These are phyloP conservation scores for Polyergus mexicanus DNA, from an alignment of 1,140 invertebrate species.

Conservation along the genomic window DNA sequence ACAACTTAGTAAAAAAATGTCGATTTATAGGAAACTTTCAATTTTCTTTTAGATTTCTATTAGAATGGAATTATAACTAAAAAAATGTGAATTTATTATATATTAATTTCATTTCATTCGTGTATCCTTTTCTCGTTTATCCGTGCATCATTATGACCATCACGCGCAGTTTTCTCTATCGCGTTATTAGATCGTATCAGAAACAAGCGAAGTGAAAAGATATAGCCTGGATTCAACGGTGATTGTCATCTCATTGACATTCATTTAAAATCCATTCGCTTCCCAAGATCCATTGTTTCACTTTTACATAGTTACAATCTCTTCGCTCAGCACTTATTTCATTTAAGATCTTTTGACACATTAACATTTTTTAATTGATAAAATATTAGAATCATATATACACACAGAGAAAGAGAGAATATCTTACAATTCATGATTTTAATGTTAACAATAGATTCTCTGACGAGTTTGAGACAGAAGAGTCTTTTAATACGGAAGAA, in stretches of 20 bases:
- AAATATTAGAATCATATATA: background rate
- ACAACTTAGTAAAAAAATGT: no score
- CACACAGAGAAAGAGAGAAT: background rate
- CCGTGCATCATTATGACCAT: constrained; percentile 4
- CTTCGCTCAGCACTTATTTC: background rate
- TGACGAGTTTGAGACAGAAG: background rate
- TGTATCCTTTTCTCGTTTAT: background rate
- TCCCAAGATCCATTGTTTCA: constrained; percentile 61
- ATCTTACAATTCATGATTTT: background rate
- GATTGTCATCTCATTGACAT: constrained; percentile 63
- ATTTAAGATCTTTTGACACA: constrained; percentile 22
- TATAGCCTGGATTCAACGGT: constrained; percentile 65
- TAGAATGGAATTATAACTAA: background rate
- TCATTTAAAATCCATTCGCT: constrained; percentile 62
- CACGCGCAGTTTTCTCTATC: constrained; percentile 21
- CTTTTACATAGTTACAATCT: constrained; percentile 49
- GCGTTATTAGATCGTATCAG: constrained; percentile 44
- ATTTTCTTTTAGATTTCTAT: background rate
- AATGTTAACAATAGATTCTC: background rate
- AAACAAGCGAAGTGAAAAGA: constrained; percentile 58
- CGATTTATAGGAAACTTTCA: background rate
- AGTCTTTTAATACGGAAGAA: background rate
- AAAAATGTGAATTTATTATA: background rate
- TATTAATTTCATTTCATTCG: constrained; percentile 9
- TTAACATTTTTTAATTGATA: constrained; percentile 1